Evolutionary conservation across 2,113 vertebrate genomes (phyloP).

Genomic region (Muscicapa adusta): DNA sequence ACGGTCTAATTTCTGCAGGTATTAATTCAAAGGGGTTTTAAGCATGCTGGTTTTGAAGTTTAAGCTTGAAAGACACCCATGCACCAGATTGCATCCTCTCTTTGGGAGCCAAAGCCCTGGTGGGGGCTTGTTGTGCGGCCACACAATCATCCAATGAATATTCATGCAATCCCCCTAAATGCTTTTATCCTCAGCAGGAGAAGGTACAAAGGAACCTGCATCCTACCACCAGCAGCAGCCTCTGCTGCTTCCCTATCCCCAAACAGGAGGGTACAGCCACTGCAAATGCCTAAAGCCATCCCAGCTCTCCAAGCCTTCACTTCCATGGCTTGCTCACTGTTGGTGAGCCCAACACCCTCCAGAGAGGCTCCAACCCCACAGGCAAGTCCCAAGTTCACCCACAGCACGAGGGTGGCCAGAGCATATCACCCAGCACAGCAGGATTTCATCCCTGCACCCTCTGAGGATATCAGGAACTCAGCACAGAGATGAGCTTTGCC

Average conservation of each 20-base stretch:
- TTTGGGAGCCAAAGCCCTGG: slow-evolving; percentile 22
- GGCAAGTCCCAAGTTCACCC: neutral
- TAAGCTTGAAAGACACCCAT: slow-evolving; percentile 19
- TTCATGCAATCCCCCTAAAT: neutral
- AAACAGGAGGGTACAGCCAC: neutral
- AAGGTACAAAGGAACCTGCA: neutral
- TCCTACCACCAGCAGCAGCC: neutral
- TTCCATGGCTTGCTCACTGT: neutral
- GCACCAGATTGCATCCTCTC: neutral
- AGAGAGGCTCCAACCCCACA: neutral
- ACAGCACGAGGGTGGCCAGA: accelerated
- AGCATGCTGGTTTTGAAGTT: slow-evolving; percentile 34
- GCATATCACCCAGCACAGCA: accelerated
- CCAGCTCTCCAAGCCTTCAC: neutral
- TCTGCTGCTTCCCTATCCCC: neutral
- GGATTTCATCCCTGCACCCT: neutral
- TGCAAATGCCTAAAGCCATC: accelerated
- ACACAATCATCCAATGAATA: slow-evolving; percentile 9
- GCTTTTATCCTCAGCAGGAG: slow-evolving; percentile 16
- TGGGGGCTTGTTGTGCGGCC: neutral
- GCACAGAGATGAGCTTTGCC: neutral
- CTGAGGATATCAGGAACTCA: neutral
- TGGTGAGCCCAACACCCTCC: neutral
- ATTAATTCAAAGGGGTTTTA: slow-evolving; percentile 33
- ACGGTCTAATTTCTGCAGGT: neutral